Evolutionary conservation across 2,113 vertebrate genomes (phyloP).

Genomic region (Morphnarchus princeps): DNA sequence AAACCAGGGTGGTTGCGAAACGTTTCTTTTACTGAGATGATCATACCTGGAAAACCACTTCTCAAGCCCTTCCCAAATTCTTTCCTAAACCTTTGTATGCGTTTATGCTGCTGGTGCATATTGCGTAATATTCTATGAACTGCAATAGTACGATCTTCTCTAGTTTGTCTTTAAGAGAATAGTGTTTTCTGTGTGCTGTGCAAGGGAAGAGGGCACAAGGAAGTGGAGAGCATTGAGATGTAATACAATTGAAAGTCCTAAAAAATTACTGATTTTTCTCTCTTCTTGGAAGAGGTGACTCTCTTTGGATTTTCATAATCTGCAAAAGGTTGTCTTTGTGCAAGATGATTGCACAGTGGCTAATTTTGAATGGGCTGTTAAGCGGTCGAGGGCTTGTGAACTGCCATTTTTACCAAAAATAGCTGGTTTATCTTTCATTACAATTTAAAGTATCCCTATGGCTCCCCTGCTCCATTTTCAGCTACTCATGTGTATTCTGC

Average conservation of each 20-base stretch:
- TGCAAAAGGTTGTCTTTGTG: background rate
- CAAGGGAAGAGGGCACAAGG: background rate
- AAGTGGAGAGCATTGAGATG: accelerated
- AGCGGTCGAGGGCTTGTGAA: background rate
- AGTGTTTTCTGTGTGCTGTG: background rate
- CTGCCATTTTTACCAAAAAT: background rate
- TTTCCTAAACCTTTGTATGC: background rate
- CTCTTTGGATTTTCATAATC: background rate
- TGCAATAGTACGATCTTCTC: accelerated
- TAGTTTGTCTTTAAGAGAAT: background rate
- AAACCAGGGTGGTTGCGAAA: background rate
- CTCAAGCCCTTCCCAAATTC: background rate
- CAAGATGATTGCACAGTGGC: background rate
- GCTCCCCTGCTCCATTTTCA: background rate
- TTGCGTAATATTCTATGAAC: background rate
- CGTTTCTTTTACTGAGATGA: background rate
- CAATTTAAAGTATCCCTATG: background rate
- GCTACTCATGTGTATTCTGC: accelerated
- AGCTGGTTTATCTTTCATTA: background rate
- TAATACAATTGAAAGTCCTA: background rate
- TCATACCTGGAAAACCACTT: background rate
- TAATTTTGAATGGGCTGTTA: background rate
- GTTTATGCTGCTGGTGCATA: background rate
- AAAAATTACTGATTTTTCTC: background rate
- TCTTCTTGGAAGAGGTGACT: background rate